These are phyloP conservation scores for Agrotis ipsilon DNA, from an alignment of 2,888 invertebrate species.

Conservation along the genomic window DNA sequence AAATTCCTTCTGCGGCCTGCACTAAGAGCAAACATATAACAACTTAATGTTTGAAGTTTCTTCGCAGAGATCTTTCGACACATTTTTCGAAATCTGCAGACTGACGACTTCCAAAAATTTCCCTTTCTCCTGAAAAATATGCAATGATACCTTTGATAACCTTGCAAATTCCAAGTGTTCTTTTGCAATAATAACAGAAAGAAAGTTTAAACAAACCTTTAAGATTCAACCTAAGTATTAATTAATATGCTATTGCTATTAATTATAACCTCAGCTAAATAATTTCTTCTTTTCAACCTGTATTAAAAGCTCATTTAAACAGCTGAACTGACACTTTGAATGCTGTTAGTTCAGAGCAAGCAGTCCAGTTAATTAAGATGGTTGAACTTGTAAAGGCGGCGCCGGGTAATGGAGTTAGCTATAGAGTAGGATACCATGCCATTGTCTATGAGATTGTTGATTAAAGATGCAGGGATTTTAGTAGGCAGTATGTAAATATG, in stretches of 20 bases:
- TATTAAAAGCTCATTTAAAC: slow-evolving; percentile 30
- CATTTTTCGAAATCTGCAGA: too few species aligned
- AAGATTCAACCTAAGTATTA: not conserved
- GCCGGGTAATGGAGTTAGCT: slow-evolving; percentile 3
- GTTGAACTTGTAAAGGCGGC: not conserved
- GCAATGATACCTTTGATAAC: not conserved
- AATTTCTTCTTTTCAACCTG: slow-evolving; percentile 2
- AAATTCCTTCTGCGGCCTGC: too few species aligned
- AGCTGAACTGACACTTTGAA: slow-evolving; percentile 36
- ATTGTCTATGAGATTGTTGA: too few species aligned
- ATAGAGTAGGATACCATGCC: too few species aligned
- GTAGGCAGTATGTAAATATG: too few species aligned
- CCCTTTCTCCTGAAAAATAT: not conserved
- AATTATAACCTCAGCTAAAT: slow-evolving; percentile 39
- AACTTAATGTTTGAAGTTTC: not conserved
- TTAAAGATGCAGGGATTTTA: too few species aligned
- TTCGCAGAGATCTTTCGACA: not conserved
- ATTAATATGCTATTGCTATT: slow-evolving; percentile 6
- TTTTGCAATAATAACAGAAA: slow-evolving; percentile 3
- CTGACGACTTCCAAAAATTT: not conserved
- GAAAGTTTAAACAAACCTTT: slow-evolving; percentile 30
- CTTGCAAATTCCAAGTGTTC: not conserved
- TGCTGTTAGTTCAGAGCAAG: slow-evolving; percentile 33
- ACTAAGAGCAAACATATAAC: too few species aligned
- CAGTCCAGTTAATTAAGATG: slow-evolving; percentile 30